Evolutionary conservation across 2,113 vertebrate species (phyloP), one percentile per base, ranked within the genome.

Genomic region (Megalops atlanticus): DNA sequence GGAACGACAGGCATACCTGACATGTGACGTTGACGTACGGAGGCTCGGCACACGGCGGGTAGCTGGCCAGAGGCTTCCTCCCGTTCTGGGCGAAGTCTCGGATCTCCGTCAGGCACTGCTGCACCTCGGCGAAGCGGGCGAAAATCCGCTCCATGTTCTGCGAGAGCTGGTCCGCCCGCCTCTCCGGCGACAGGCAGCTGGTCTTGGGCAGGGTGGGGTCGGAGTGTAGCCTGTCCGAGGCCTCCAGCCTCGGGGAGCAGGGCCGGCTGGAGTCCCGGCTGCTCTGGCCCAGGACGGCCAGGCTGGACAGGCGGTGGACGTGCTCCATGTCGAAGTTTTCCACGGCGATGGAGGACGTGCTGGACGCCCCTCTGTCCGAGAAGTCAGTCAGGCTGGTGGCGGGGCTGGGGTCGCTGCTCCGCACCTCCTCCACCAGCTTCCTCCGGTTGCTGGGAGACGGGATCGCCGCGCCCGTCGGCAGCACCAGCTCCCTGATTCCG

Each of bases 351-450:
- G 87, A 93, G 14, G 93, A 88, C 16, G 93, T 81, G 52, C 91
- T 89, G 77, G 92, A 91, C 6, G 77, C 39, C 73, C 89, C 90
- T 87, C 90, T 92, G 35, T 95, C 94, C 0, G 93, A 92, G 83
- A 93, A 90, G 84, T 96, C 94, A n/a, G 86, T 93, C 4, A 90
- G 92, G 85, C 93, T 94, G 81, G 91, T 87, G 72, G 92, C 88
- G 12, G 93, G 92, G 85, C 94, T 95, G 70, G 91, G 88, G 38
- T 96, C 95, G 35, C 88, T 84, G 71, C 91, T 96, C 80, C 78
- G 91, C 78, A 97, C 90, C 92, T 98, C 96, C 88, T 97, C 93
- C 77, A 97, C 93, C 76, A 98, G 93, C 85, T 86, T 93, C 45
- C 90, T 93, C 84, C 94, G 92, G 85, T 87, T 93, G 2, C 77